These are phyloP conservation scores for Acrocephalus scirpaceus DNA, from an alignment of 2,797 vertebrate genomes.

Conservation along the genomic window DNA sequence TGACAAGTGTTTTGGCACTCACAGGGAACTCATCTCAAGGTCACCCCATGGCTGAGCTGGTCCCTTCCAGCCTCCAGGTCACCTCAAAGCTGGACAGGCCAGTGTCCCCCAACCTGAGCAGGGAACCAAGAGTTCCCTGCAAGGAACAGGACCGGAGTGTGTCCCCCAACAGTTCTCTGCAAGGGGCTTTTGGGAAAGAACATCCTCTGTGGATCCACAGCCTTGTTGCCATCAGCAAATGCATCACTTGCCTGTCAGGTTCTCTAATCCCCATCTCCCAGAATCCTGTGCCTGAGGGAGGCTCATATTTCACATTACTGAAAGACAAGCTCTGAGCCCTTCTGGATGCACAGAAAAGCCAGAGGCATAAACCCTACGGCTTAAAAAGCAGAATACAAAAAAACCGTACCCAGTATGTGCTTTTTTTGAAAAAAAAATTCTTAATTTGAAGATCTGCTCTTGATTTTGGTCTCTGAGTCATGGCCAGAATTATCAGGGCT, in stretches of 20 bases:
- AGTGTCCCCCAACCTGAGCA: not conserved
- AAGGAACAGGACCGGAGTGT: not conserved
- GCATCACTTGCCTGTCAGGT: not conserved
- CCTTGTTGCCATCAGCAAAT: not conserved
- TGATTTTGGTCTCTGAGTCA: conserved; percentile 33
- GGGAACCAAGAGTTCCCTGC: not conserved
- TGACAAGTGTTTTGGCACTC: not conserved
- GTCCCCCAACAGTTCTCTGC: no score
- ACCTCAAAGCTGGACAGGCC: fast-evolving
- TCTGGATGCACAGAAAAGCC: not conserved
- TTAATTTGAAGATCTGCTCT: not conserved
- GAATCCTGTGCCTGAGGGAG: not conserved
- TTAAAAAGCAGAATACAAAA: not conserved
- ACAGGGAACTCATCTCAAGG: not conserved
- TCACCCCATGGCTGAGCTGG: not conserved
- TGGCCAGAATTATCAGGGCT: not conserved
- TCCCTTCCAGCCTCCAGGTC: not conserved
- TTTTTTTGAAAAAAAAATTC: not conserved
- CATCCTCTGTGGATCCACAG: not conserved
- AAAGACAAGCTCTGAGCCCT: not conserved
- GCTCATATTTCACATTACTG: conserved; percentile 28
- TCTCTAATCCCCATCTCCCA: not conserved
- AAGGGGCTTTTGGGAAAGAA: not conserved
- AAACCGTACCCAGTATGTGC: not conserved
- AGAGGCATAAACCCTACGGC: not conserved